These are phyloP conservation scores for Scaptomyza montana DNA, from an alignment of 1,140 invertebrate species.

Conservation along the genomic window DNA sequence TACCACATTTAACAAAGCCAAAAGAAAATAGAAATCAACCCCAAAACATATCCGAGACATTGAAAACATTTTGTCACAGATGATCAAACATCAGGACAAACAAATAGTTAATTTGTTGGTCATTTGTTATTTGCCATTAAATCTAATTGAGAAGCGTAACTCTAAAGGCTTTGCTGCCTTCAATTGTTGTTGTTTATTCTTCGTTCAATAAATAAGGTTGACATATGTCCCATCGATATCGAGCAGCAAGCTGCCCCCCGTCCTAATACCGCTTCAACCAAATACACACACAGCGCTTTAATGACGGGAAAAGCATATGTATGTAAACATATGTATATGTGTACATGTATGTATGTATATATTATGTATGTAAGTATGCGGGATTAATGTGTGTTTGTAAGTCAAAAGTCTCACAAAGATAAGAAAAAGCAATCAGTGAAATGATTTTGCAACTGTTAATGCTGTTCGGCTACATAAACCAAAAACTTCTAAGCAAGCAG, in stretches of 20 bases:
- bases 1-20: no score
- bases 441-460: conserved; percentile 12
- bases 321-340: no score
- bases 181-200: conserved; percentile 55
- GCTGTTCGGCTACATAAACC: no score
- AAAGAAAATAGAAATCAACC: conserved; percentile 12
- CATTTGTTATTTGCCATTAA: conserved; percentile 78
- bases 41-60: conserved; percentile 15
- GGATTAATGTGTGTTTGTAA: neutral
- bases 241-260: conserved; percentile 16
- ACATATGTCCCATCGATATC: conserved; percentile 62
- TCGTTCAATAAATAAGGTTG: conserved; percentile 64
- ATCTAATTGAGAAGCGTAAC: conserved; percentile 61
- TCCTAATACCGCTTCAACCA: neutral
- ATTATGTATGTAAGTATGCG: neutral
- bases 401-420: conserved; percentile 24
- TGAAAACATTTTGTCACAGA: conserved; percentile 71
- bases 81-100: conserved; percentile 71
- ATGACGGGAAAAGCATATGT: neutral
- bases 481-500: no score
- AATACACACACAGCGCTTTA: neutral
- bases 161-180: conserved; percentile 36
- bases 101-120: conserved; percentile 80
- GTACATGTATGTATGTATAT: no score
- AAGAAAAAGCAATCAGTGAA: conserved; percentile 36